phyloP scores from a whole-genome alignment of 1,140 invertebrate species.

The Rhopalosiphum padi region DNA sequence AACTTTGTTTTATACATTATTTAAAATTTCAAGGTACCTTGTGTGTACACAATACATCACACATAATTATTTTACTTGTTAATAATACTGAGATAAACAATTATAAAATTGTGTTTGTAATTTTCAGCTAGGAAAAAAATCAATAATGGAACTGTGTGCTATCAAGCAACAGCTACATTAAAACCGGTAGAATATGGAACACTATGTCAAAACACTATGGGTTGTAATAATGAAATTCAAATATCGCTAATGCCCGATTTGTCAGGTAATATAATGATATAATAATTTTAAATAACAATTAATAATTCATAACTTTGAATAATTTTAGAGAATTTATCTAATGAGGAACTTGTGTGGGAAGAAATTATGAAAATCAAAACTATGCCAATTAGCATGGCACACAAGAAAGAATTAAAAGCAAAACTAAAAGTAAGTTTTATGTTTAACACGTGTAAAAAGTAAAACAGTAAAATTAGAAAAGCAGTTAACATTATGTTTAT shows the following conservation, averaged over 20 bases:
- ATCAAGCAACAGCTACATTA: slow-evolving; percentile 41
- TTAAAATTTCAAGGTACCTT: background rate
- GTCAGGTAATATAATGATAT: slow-evolving; percentile 65
- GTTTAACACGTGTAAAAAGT: background rate
- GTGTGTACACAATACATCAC: background rate
- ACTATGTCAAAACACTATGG: slow-evolving; percentile 60
- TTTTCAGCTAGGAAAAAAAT: slow-evolving; percentile 57
- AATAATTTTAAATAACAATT: background rate
- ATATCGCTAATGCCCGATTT: slow-evolving; percentile 79
- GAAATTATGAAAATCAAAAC: slow-evolving; percentile 86
- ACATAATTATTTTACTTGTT: too few species aligned
- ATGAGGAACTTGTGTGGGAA: slow-evolving; percentile 84
- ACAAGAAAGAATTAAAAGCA: slow-evolving; percentile 80
- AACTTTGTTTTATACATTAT: background rate
- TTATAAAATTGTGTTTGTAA: background rate
- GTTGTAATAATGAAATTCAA: slow-evolving; percentile 71
- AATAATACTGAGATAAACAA: background rate
- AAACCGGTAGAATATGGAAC: slow-evolving; percentile 58
- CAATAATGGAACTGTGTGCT: slow-evolving; percentile 59
- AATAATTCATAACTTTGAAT: slow-evolving; percentile 21
- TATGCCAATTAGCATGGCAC: slow-evolving; percentile 80
- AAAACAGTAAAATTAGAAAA: background rate
- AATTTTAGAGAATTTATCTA: slow-evolving; percentile 74
- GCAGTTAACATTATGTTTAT: background rate
- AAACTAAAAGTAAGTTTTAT: slow-evolving; percentile 73